Evolutionary conservation across 2,888 invertebrate genomes (phyloP), one percentile per base, ranked within the genome.

Genomic region (Amaurobius ferox): DNA sequence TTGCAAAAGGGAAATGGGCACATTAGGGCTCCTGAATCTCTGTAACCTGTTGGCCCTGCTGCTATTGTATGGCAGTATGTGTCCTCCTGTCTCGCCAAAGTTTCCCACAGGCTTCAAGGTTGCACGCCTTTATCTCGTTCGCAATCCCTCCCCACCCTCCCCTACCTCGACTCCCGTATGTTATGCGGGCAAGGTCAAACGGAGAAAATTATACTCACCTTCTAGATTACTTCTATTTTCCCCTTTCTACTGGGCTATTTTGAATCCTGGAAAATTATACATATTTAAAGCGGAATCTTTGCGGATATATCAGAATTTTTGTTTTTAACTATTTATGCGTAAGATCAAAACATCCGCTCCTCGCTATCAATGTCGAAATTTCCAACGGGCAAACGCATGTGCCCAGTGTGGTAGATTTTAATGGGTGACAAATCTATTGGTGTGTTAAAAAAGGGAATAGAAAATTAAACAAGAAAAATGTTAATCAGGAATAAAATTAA

Each of bases 81-180:
- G 35, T 35, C 67, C 48, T 48, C 67, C 40, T 32, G 83, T 72
- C 73, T 68, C 79, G 30, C 77, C 19, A 73, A 86, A 86, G 73
- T 86, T 86, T 86, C 86, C 86, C 86, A 86, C 86, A 70, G 39
- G 76, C 79, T 73, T 79, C 86, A 86, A 86, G 86, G 86, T 86
- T 83, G 83, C 64, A 77, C 76, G 83, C 76, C 77, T 83, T 81
- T 85, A 77, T 77, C 85, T 76, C 68, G 64, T 76, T 32, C 35
- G 44, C 39, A 19, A 67, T 68, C 39, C 39, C 64, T 67, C 48
- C 67, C 77, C 19, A 55, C 77, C 61, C 62, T 78, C 35, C 67
- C 55, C 30, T 73, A 23, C 39, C 23, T 29, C 55, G 26, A 44
- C 26, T 76, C 79, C 80, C 80, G 55, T 83, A 44, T 77, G 74